phyloP scores from a whole-genome alignment of 2,888 invertebrate genomes.

The Neelides folsomi region DNA sequence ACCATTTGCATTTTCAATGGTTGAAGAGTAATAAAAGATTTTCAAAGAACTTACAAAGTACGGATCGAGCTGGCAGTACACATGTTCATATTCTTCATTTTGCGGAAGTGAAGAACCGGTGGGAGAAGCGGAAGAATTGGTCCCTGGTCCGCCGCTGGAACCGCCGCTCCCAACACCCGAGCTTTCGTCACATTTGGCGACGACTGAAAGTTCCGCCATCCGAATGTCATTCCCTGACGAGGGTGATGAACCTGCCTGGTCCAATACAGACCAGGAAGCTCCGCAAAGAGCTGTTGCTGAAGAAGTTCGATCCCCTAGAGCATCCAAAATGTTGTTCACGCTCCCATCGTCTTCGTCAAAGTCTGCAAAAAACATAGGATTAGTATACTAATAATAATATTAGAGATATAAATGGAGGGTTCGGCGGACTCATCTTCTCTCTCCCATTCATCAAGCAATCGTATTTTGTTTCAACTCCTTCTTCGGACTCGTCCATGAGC shows the following conservation, averaged over 20 bases:
- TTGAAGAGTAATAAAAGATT: neutral
- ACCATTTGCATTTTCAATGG: too few relatives aligned
- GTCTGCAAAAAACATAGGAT: conserved; percentile 7
- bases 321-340: conserved; percentile 32
- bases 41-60: conserved; percentile 27
- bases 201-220: conserved; percentile 22
- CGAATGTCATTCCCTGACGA: conserved; percentile 2
- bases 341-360: conserved; percentile 30
- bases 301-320: conserved; percentile 24
- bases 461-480: too few relatives aligned
- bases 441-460: too few relatives aligned
- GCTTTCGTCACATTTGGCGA: conserved; percentile 26
- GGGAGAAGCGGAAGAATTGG: conserved; percentile 28
- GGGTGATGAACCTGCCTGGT: conserved; percentile 8
- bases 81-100: conserved; percentile 31
- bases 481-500: too few relatives aligned
- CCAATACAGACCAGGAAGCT: conserved; percentile 23
- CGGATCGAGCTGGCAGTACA: conserved; percentile 31
- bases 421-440: too few relatives aligned
- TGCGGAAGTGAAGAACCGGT: conserved; percentile 26
- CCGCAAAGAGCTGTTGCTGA: conserved; percentile 24
- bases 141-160: conserved; percentile 16
- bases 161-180: conserved; percentile 24
- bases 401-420: too few relatives aligned
- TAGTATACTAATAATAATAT: too few relatives aligned